These are phyloP conservation scores for Cotesia glomerata DNA, from an alignment of 1,140 invertebrate species.

Conservation along the genomic window DNA sequence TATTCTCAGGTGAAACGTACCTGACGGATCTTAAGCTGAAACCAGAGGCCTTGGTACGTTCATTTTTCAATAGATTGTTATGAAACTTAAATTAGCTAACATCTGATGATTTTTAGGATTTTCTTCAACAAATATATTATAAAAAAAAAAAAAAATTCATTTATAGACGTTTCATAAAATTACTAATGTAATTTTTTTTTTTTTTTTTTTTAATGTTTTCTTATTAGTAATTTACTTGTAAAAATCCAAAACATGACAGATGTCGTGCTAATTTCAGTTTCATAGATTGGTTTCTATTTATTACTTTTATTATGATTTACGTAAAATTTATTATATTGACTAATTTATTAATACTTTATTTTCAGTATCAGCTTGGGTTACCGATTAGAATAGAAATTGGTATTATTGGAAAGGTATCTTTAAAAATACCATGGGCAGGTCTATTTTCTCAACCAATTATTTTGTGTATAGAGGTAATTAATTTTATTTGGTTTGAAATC, in stretches of 20 bases:
- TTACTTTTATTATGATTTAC: no score
- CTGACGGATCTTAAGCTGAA: slow-evolving; percentile 78
- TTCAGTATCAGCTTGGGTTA: slow-evolving; percentile 79
- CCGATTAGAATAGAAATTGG: slow-evolving; percentile 84
- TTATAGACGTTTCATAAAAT: no score
- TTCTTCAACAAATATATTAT: no score
- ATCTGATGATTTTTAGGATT: no score
- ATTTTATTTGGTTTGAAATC: not conserved
- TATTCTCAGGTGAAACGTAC: slow-evolving; percentile 81
- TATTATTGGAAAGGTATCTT: slow-evolving; percentile 74
- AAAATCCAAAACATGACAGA: no score
- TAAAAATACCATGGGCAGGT: slow-evolving; percentile 81
- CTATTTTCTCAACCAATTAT: slow-evolving; percentile 74
- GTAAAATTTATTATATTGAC: not conserved
- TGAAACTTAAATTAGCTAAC: no score
- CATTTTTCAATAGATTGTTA: not conserved
- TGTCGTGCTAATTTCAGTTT: no score
- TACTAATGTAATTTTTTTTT: no score
- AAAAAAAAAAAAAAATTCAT: no score
- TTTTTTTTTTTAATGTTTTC: not conserved
- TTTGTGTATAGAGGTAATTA: slow-evolving; percentile 70
- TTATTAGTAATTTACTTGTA: not conserved
- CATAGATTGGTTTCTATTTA: no score
- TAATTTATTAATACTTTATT: slow-evolving; percentile 37
- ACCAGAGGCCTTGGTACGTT: slow-evolving; percentile 78